Base-by-base conservation (phyloP, 2,888 invertebrate genomes). In the Alsophila aescularia region DNA sequence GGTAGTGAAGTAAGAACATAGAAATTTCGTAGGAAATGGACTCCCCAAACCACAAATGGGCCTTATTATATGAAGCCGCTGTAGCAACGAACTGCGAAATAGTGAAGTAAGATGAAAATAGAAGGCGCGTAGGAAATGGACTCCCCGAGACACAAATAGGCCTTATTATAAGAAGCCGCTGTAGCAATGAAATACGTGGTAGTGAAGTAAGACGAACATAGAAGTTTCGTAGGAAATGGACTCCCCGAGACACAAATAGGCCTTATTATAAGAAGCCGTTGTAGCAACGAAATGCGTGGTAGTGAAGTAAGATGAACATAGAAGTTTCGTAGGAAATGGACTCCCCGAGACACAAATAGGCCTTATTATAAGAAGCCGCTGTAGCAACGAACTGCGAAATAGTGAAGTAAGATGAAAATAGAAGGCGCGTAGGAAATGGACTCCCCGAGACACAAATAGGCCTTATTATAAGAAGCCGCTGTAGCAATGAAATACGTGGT, bases 41-140 rank as follows among this genome's bases (percentile, higher is more conserved):
- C 31, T 14, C 24, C 14, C n/a, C 24, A 12, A 15, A 8, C 12
- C 24, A 7, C 5, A 24, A 24, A 18, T 4, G 5, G 18, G 18
- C 18, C 18, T 18, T 18, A 5, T 4, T 18, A 2, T 4, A 18
- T 4, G 5, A 18, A n/a, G n/a, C 53, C 55, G 53, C 58, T 60
- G 44, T 61, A 54, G 52, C 44, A 29, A 16, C 45, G 41, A 56
- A 48, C 52, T 52, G 55, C 18, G 52, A 7, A 35, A 6, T 0
- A 7, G 13, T 4, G 6, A 14, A 21, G 27, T 2, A 24, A 10
- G 0, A n/a, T n/a, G n/a, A 13, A 8, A 8, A n/a, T 34, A 58
- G 54, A 49, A 1, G 35, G 7, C 9, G 6, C 7, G 12, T 44
- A 3, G 24, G 3, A n/a, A 24, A 10, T 6, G 8, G 18, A 39